Conservation (phyloP, 2,797 vertebrate genomes). For the Staurois parvus region DNA sequence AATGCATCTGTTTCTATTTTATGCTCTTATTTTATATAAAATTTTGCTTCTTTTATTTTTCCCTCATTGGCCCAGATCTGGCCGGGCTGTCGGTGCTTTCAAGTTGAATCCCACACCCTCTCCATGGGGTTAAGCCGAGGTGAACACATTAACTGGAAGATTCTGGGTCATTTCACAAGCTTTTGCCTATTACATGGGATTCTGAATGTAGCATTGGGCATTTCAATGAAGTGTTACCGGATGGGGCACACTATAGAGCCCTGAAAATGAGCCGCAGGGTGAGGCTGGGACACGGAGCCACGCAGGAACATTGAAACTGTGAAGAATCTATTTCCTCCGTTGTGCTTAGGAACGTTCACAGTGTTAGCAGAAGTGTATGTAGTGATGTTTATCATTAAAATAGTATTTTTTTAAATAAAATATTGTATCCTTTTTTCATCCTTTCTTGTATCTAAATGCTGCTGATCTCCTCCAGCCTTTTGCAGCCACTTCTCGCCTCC, state of each 20-base stretch:
- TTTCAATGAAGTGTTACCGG: neutral
- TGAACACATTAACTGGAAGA: neutral
- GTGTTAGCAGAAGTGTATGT: neutral
- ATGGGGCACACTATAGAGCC: neutral
- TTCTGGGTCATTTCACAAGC: conserved; percentile 11
- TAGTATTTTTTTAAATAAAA: too few relatives aligned
- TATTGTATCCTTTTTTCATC: too few relatives aligned
- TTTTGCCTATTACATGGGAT: neutral
- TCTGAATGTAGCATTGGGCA: neutral
- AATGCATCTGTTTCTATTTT: too few relatives aligned
- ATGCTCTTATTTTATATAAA: too few relatives aligned
- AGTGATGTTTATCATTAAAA: too few relatives aligned
- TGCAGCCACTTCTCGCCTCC: too few relatives aligned
- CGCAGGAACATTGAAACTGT: neutral
- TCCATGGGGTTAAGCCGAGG: neutral
- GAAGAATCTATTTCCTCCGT: neutral
- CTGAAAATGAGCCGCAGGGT: neutral
- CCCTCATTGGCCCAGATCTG: too few relatives aligned
- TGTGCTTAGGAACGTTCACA: neutral
- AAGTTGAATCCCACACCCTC: too few relatives aligned
- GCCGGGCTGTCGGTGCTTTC: too few relatives aligned
- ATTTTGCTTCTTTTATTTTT: too few relatives aligned
- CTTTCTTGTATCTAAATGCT: too few relatives aligned
- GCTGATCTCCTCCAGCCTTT: too few relatives aligned
- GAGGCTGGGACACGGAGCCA: neutral